phyloP scores from a whole-genome alignment of 2,113 vertebrate genomes.

The Erythrolamprus reginae region DNA sequence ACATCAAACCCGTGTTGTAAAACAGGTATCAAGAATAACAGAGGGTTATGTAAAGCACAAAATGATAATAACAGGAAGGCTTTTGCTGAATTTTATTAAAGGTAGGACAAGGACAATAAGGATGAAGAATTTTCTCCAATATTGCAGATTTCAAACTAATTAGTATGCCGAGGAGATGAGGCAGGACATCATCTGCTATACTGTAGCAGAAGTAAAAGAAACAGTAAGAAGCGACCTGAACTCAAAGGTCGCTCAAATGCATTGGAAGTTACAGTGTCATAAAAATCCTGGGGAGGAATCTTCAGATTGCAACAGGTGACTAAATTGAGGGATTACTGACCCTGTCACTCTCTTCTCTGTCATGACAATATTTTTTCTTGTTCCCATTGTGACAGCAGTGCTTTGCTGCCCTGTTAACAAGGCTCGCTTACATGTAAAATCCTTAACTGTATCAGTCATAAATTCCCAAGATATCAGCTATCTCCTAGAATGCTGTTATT shows the following conservation, averaged over 20 bases:
- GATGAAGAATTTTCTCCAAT: no score
- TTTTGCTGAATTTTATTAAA: not conserved
- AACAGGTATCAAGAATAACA: not conserved
- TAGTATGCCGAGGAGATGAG: not conserved
- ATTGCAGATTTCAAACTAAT: not conserved
- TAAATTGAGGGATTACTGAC: not conserved
- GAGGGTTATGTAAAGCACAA: not conserved
- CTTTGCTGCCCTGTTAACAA: not conserved
- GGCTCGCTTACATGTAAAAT: not conserved
- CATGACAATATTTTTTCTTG: not conserved
- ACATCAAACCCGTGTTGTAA: no score
- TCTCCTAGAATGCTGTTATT: not conserved
- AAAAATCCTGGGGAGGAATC: not conserved
- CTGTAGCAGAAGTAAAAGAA: no score
- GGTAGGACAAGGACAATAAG: not conserved
- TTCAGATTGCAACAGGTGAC: not conserved
- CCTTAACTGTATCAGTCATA: not conserved
- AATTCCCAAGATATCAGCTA: not conserved
- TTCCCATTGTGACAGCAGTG: not conserved
- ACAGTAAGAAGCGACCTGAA: not conserved
- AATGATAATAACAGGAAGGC: not conserved
- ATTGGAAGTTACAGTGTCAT: not conserved
- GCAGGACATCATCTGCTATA: not conserved
- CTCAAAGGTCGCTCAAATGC: not conserved
- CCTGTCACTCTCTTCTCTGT: not conserved